Base-by-base conservation (phyloP, 2,888 invertebrate genomes). In the Frankliniella intonsa region DNA sequence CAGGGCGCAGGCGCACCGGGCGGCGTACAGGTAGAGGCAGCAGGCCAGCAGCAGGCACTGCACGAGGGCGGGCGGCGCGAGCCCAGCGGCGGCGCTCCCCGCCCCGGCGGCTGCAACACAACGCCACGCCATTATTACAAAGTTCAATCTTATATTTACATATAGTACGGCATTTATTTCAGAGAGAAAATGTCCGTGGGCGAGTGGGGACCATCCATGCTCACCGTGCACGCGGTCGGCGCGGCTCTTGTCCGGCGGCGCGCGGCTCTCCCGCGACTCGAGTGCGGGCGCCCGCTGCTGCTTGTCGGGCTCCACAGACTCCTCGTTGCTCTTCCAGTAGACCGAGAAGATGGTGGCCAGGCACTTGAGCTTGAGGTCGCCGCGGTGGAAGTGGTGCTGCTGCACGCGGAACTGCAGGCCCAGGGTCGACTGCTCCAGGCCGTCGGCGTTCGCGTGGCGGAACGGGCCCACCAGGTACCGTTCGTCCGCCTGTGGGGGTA, bases 361-460 rank as follows among this genome's bases (percentile, higher is more conserved):
- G 90, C 96, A 96, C 91, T 95, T 96, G 86, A 96, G 90, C 89
- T 95, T 96, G 90, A 96, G 91, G 89, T 95, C 95, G 87, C 95
- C 95, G 86, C 92, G 91, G 87, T 92, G 92, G 90, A 96, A 95
- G 90, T 96, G 95, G 88, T 93, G 93, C 85, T 91, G 91, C 86
- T 92, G 92, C 85, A 95, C 95, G 87, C 92, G 92, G 88, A 96
- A 96, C 88, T 95, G 94, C 84, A 96, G 91, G 50, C 93, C 94
- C 80, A 95, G 89, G 83, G 92, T 92, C 38, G 94, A 93, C 83
- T 94, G 93, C 88, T 95, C 94, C 83, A 96, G 90, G n/a, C 17
- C 17, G 62, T 62, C 11, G 62, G 19, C 0, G 7, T n/a, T 62
- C 62, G 7, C 19, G 62, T 62, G 81, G 55, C n/a, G 19, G 81